These are phyloP conservation scores for Cygnus buccinator DNA, from an alignment of 2,113 vertebrate species.

Conservation along the genomic window DNA sequence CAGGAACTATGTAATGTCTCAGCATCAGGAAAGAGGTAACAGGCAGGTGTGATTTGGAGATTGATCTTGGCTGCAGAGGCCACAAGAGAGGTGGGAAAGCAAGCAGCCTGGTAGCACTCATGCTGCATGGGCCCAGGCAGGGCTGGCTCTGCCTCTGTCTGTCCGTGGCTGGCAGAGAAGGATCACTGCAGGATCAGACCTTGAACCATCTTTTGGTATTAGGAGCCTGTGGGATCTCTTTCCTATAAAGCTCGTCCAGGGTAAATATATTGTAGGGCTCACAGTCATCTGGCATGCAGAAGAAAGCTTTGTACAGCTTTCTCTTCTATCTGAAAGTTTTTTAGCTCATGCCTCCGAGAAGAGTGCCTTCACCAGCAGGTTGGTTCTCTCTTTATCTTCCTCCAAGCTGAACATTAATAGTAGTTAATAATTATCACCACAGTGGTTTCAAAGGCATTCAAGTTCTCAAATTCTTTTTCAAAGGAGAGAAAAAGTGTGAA, in stretches of 20 bases:
- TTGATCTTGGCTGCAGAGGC: background rate
- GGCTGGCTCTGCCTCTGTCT: background rate
- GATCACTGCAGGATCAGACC: background rate
- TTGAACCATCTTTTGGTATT: background rate
- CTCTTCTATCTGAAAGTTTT: background rate
- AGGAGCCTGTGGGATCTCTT: background rate
- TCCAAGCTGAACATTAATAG: background rate
- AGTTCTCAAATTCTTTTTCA: background rate
- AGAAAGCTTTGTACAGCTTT: background rate
- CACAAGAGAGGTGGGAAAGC: fast-evolving
- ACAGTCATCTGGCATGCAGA: background rate
- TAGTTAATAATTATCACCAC: background rate
- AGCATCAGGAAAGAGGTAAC: background rate
- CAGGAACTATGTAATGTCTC: background rate
- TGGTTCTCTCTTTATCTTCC: background rate
- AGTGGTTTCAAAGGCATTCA: background rate
- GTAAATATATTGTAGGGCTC: background rate
- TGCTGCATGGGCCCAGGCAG: background rate
- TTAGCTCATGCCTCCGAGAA: fast-evolving
- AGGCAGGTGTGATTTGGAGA: background rate
- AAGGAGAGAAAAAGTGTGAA: background rate
- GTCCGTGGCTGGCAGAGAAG: background rate
- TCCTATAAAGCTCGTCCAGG: background rate
- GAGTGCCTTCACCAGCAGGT: background rate
- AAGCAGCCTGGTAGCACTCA: background rate